Evolutionary conservation across 2,888 invertebrate species (phyloP).

Genomic region (Papilio protenor): DNA sequence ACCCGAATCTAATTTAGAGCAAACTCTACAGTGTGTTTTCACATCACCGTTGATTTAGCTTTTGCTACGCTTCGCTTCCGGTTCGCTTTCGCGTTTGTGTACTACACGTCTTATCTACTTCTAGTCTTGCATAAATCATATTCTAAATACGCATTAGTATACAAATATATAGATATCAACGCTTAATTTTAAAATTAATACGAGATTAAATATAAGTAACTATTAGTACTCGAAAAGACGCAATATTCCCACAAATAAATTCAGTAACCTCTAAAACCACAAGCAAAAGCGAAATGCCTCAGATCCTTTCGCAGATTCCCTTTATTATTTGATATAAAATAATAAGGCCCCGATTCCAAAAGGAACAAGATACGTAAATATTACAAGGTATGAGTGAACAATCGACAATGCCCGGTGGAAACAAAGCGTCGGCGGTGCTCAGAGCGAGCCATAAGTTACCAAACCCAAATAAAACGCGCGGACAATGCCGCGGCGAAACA

Average conservation of each 20-base stretch:
- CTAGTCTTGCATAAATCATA: conserved; percentile 6
- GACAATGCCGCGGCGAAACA: conserved; percentile 75
- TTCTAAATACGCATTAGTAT: neutral
- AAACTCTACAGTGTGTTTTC: neutral
- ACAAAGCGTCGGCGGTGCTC: conserved; percentile 58
- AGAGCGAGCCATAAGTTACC: conserved; percentile 68
- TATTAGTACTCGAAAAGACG: neutral
- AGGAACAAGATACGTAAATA: conserved; percentile 50
- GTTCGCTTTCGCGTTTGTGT: conserved; percentile 4
- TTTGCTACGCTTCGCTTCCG: neutral
- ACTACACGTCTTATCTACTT: neutral
- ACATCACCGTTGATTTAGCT: neutral
- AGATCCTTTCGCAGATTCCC: neutral
- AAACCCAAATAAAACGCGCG: conserved; percentile 52
- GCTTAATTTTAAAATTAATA: neutral
- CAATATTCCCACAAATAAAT: neutral
- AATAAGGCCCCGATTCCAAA: conserved; percentile 43
- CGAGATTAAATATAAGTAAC: no score
- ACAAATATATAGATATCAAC: neutral
- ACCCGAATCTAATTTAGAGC: neutral
- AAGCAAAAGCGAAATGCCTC: neutral
- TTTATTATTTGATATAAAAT: conserved; percentile 34
- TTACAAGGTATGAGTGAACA: conserved; percentile 60
- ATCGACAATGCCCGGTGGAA: conserved; percentile 63
- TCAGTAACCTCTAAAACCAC: neutral